These are phyloP conservation scores for Macquaria ambigua DNA, from an alignment of 2,113 vertebrate genomes.

Conservation along the genomic window DNA sequence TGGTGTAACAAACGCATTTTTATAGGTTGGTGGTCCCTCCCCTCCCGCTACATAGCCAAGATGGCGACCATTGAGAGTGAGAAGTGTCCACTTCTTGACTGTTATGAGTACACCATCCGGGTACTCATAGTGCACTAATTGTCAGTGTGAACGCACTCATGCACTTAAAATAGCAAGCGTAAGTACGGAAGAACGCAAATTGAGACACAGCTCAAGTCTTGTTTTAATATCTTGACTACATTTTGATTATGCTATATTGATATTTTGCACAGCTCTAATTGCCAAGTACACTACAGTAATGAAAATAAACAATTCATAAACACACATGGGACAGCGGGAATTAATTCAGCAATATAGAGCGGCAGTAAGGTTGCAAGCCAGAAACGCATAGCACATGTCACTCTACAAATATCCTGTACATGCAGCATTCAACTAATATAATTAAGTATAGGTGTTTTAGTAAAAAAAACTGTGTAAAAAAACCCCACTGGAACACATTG, in stretches of 20 bases:
- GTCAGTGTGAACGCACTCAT: too few relatives aligned
- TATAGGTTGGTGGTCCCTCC: too few relatives aligned
- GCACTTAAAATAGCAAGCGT: too few relatives aligned
- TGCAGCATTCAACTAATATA: not conserved
- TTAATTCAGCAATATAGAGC: not conserved
- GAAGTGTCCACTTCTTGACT: too few relatives aligned
- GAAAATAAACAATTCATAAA: not conserved
- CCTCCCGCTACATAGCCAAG: too few relatives aligned
- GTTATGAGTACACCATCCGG: too few relatives aligned
- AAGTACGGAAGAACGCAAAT: too few relatives aligned
- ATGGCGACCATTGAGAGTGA: too few relatives aligned
- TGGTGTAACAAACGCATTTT: too few relatives aligned
- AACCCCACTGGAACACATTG: not conserved
- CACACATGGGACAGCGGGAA: not conserved
- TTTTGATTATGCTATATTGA: not conserved
- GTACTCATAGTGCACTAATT: too few relatives aligned
- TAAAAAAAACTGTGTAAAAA: too few relatives aligned
- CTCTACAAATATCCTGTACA: not conserved
- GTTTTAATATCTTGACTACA: not conserved
- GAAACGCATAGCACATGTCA: not conserved
- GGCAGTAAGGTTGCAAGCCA: too few relatives aligned
- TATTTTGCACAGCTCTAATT: not conserved
- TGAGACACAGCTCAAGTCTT: not conserved
- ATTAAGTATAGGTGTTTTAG: not conserved
- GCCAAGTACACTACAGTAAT: not conserved